These are phyloP conservation scores for Sipha maydis DNA, from an alignment of 2,888 invertebrate species.

Conservation along the genomic window DNA sequence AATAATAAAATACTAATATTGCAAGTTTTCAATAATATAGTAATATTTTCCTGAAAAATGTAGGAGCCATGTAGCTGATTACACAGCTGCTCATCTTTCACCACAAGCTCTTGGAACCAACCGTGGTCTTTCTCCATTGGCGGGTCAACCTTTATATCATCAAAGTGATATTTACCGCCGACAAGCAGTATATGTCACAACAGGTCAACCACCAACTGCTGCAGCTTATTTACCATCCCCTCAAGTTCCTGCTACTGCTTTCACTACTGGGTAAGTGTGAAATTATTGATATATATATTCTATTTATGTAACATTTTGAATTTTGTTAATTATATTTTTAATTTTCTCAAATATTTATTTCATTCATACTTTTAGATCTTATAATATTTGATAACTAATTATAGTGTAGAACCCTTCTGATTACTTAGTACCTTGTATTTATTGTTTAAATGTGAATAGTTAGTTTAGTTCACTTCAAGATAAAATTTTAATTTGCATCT, in stretches of 20 bases:
- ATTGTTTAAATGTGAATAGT: neutral
- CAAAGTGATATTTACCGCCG: conserved; percentile 75
- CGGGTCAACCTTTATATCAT: conserved; percentile 74
- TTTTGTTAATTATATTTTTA: neutral
- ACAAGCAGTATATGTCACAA: conserved; percentile 76
- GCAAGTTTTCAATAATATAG: neutral
- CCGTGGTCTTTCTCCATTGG: conserved; percentile 67
- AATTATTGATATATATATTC: conserved; percentile 23
- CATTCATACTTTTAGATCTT: neutral
- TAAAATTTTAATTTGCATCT: neutral
- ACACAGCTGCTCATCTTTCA: conserved; percentile 68
- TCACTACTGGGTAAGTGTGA: conserved; percentile 67
- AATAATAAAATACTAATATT: too few relatives aligned
- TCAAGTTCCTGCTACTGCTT: conserved; percentile 69
- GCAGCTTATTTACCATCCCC: conserved; percentile 69
- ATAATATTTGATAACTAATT: neutral
- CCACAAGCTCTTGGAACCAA: conserved; percentile 69
- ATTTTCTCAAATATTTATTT: neutral
- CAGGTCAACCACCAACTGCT: conserved; percentile 70
- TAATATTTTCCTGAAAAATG: neutral
- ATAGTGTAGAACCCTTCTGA: neutral
- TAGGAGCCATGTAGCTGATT: conserved; percentile 61
- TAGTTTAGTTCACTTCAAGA: neutral
- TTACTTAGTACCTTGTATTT: neutral
- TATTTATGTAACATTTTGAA: neutral